Evolutionary conservation across 2,113 vertebrate species (phyloP).

Genomic region (Prinia subflava): DNA sequence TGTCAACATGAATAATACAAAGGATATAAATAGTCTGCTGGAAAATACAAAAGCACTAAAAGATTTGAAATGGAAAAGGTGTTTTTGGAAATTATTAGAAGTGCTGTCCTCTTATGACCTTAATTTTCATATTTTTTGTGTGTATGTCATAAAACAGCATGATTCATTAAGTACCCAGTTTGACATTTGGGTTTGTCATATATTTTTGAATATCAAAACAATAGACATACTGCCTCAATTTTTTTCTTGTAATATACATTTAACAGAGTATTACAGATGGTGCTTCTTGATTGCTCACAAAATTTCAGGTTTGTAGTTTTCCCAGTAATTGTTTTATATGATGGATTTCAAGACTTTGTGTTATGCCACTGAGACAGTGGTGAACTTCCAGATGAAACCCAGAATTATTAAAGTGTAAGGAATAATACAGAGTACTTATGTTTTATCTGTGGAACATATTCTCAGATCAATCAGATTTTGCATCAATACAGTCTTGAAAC

Average conservation of each 20-base stretch:
- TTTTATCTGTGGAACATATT: neutral
- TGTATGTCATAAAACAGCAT: slow-evolving; percentile 48
- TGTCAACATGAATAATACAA: neutral
- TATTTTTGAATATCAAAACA: slow-evolving; percentile 55
- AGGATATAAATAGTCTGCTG: neutral
- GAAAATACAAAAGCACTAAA: neutral
- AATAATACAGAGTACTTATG: neutral
- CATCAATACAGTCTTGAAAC: neutral
- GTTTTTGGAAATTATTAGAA: slow-evolving; percentile 58
- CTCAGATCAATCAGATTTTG: neutral
- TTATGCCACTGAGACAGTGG: neutral
- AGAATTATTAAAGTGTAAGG: neutral
- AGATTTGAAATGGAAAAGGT: slow-evolving; percentile 21
- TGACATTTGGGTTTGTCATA: slow-evolving; percentile 60
- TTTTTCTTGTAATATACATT: slow-evolving; percentile 43
- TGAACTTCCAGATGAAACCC: neutral
- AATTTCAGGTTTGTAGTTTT: slow-evolving; percentile 23
- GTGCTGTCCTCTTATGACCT: slow-evolving; percentile 13
- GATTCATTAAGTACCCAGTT: slow-evolving; percentile 63
- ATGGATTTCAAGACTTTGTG: neutral
- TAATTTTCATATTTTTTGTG: neutral
- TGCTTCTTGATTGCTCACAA: slow-evolving; percentile 48
- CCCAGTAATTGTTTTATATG: neutral
- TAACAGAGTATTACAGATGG: slow-evolving; percentile 56
- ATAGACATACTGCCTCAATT: slow-evolving; percentile 39